These are phyloP conservation scores for Canis aureus DNA, from an alignment of 2,113 vertebrate species.

Conservation along the genomic window DNA sequence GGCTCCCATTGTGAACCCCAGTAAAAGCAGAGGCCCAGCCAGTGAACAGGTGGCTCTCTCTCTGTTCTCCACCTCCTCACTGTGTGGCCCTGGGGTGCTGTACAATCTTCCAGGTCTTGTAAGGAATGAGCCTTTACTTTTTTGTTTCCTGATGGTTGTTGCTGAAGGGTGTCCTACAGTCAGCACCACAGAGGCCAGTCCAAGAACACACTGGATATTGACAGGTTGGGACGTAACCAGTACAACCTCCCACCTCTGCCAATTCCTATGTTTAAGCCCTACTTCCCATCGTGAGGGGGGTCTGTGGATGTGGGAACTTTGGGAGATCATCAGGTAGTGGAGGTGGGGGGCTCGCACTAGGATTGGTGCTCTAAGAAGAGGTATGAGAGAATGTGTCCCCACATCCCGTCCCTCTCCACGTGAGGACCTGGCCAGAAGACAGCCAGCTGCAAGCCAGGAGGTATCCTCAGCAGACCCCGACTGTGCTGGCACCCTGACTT, in stretches of 20 bases:
- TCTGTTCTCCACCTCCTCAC: not conserved
- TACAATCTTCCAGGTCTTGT: not conserved
- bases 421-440: not conserved
- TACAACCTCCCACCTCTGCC: not conserved
- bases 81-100: not conserved
- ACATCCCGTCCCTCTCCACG: fast-evolving
- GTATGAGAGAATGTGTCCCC: not conserved
- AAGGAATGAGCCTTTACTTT: not conserved
- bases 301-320: not conserved
- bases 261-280: not conserved
- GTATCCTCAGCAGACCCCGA: not conserved
- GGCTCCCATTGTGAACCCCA: not conserved
- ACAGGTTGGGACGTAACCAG: not conserved
- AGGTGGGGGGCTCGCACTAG: not conserved
- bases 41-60: not conserved
- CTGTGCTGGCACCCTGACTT: not conserved
- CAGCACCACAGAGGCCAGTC: not conserved
- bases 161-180: not conserved
- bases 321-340: not conserved
- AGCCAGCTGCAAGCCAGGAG: not conserved
- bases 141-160: not conserved
- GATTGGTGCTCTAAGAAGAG: not conserved
- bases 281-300: not conserved
- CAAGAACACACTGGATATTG: no score
- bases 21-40: not conserved